phyloP scores from a whole-genome alignment of 2,888 invertebrate species.

The Trichopoda pennipes region DNA sequence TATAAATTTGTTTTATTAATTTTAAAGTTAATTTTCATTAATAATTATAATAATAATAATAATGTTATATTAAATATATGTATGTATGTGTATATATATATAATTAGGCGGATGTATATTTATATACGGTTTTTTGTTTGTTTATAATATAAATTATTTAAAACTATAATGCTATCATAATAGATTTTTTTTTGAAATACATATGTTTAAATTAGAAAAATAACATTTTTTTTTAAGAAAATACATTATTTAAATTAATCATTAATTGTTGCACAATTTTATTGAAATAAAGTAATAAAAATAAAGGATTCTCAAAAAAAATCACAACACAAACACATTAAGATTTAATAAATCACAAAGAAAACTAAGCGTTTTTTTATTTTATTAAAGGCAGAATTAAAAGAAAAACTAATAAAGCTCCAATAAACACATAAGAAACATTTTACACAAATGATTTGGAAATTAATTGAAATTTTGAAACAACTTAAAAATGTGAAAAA shows the following conservation, averaged over 20 bases:
- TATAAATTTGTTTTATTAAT: constrained; percentile 46
- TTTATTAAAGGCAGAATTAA: constrained; percentile 54
- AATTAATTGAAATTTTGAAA: constrained; percentile 16
- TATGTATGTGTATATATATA: constrained; percentile 32
- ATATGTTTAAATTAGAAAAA: constrained; percentile 51
- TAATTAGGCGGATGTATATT: constrained; percentile 64
- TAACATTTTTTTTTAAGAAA: constrained; percentile 49
- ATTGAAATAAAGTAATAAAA: constrained; percentile 29
- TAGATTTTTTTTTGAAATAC: constrained; percentile 46
- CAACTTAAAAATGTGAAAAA: not conserved
- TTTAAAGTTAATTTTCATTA: constrained; percentile 26
- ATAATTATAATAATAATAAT: constrained; percentile 49
- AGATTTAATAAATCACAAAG: constrained; percentile 34
- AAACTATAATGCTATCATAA: constrained; percentile 67
- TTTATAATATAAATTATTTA: constrained; percentile 59
- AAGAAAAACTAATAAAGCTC: not conserved
- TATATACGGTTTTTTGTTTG: constrained; percentile 50
- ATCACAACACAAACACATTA: constrained; percentile 57
- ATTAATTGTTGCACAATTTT: constrained; percentile 68
- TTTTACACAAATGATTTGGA: constrained; percentile 20
- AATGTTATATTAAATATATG: constrained; percentile 53
- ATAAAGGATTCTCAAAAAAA: constrained; percentile 41
- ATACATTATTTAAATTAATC: constrained; percentile 58
- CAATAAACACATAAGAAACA: not conserved
- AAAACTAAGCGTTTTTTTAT: constrained; percentile 23